Percentiles rank a stretch among this genome's conserved stretches.
Evolutionary conservation across 2,888 invertebrate genomes (phyloP).

Genomic region (Odontothrips loti): DNA sequence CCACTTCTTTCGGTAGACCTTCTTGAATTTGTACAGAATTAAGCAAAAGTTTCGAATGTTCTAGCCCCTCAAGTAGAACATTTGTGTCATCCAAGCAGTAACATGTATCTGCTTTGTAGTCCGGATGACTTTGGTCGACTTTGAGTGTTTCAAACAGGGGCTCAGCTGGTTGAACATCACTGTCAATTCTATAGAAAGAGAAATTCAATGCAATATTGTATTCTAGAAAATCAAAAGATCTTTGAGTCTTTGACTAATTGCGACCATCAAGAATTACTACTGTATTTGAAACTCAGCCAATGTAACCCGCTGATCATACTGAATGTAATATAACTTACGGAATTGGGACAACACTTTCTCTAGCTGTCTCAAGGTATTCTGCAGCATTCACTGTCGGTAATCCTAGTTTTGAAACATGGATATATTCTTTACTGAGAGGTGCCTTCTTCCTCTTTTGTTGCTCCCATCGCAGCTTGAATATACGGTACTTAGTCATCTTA

Average conservation of each 20-base stretch:
- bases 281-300: no score
- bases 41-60: slow-evolving; percentile 76
- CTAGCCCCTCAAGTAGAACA: slow-evolving; percentile 65
- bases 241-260: not conserved
- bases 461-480: not conserved
- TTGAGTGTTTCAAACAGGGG: not conserved
- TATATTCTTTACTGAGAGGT: not conserved
- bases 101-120: slow-evolving; percentile 61
- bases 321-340: not conserved
- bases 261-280: no score
- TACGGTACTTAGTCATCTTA: not conserved
- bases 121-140: slow-evolving; percentile 57
- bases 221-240: not conserved
- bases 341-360: not conserved
- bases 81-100: slow-evolving; percentile 57
- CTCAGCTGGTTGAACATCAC: not conserved
- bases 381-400: not conserved
- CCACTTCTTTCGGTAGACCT: slow-evolving; percentile 58
- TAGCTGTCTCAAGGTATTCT: not conserved
- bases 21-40: slow-evolving; percentile 65
- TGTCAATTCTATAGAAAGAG: not conserved
- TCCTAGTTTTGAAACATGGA: not conserved
- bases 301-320: no score
- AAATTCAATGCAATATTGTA: not conserved
- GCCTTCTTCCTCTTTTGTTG: not conserved